Conservation (phyloP, 2,113 vertebrate species). For the Megaceryle torquata region DNA sequence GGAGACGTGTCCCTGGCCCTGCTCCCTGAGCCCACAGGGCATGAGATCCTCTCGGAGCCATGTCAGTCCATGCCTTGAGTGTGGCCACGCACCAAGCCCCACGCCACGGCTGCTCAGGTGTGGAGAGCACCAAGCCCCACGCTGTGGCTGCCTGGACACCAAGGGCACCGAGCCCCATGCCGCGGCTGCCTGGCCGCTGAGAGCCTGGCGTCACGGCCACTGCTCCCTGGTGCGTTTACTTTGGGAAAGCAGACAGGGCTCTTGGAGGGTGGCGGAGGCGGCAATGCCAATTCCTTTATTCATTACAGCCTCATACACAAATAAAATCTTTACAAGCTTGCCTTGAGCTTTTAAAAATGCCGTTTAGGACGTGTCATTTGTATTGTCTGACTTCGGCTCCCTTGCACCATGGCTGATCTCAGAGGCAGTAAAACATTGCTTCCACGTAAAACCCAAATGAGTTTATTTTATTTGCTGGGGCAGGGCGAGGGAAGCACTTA, state of each 20-base stretch:
- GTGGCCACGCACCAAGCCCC: fast-evolving
- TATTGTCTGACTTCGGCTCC: not conserved
- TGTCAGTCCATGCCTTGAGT: fast-evolving
- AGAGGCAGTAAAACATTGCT: not conserved
- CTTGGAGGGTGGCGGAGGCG: constrained; percentile 2
- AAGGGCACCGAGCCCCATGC: fast-evolving
- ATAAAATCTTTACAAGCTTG: constrained; percentile 65
- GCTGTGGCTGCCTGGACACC: not conserved
- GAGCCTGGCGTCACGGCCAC: not conserved
- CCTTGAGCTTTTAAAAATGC: constrained; percentile 44
- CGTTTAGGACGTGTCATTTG: constrained; percentile 37
- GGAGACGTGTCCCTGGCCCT: not conserved
- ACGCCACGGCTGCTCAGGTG: not conserved
- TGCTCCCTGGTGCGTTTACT: not conserved
- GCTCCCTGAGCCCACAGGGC: fast-evolving
- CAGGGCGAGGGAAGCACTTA: not conserved
- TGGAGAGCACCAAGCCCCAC: fast-evolving
- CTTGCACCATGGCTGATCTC: not conserved
- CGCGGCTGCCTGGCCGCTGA: fast-evolving
- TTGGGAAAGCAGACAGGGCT: constrained; percentile 26
- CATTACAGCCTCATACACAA: constrained; percentile 18
- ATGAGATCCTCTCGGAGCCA: not conserved
- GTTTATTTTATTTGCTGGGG: constrained; percentile 15
- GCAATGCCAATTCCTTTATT: constrained; percentile 46
- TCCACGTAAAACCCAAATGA: not conserved